A percentile compares a stretch with the other conserved stretches of the same genome.
Conservation (phyloP, 2,888 invertebrate genomes). For the Corbicula japonica region DNA sequence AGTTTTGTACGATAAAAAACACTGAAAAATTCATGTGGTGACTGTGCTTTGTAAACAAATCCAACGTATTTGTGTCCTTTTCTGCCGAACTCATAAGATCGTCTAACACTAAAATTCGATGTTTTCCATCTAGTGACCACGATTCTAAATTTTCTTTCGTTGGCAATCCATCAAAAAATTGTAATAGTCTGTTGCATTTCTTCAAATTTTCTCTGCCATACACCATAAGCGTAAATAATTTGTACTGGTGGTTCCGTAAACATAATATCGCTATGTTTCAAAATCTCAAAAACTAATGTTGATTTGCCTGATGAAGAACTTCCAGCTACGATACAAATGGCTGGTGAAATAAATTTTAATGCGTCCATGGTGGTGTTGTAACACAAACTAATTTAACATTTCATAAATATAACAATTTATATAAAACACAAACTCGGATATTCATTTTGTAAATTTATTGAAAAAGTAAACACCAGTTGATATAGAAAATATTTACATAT, state of each 20-base stretch:
- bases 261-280: constrained; percentile 23
- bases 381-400: neutral
- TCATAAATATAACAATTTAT: neutral
- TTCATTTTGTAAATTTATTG: neutral
- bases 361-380: constrained; percentile 2
- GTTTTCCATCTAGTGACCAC: no score
- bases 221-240: constrained; percentile 34
- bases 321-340: constrained; percentile 30
- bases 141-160: constrained; percentile 25
- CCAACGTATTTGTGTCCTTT: constrained; percentile 25
- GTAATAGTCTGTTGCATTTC: constrained; percentile 28
- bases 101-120: no score
- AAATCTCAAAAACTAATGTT: constrained; percentile 23
- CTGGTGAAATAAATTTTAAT: constrained; percentile 29
- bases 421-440: neutral
- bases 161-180: constrained; percentile 43
- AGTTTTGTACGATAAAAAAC: no score
- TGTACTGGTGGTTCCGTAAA: constrained; percentile 25
- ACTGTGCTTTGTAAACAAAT: constrained; percentile 37
- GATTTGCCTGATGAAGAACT: constrained; percentile 21
- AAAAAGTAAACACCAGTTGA: neutral
- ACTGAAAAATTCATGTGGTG: constrained; percentile 41
- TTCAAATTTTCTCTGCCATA: constrained; percentile 21
- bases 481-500: neutral
- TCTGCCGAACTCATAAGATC: constrained; percentile 28